phyloP scores from a whole-genome alignment of 2,888 invertebrate genomes.

The Ochropleura plecta region DNA sequence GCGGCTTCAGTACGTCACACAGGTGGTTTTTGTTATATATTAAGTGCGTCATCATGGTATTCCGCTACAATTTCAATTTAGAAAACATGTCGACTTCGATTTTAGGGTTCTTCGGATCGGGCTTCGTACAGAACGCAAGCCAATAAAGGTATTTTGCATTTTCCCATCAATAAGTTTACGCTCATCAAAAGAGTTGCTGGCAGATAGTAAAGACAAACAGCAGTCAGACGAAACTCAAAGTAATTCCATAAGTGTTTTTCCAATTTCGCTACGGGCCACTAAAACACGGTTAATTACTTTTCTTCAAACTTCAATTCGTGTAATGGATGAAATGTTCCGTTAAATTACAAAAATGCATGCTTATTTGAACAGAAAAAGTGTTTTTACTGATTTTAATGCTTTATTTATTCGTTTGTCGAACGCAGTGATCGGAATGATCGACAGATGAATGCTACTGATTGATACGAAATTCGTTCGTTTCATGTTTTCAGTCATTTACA shows the following conservation, averaged over 20 bases:
- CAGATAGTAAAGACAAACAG: constrained; percentile 2
- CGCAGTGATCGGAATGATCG: constrained; percentile 2
- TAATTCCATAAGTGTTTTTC: constrained; percentile 19
- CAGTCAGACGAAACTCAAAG: background rate
- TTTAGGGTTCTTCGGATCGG: background rate
- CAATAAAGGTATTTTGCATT: background rate
- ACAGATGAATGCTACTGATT: background rate
- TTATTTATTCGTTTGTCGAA: constrained; percentile 39
- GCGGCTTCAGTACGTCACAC: constrained; percentile 59
- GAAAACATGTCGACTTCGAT: constrained; percentile 6
- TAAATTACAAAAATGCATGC: constrained; percentile 52
- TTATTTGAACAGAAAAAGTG: constrained; percentile 20
- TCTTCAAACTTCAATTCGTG: constrained; percentile 37
- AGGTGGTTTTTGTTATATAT: constrained; percentile 62
- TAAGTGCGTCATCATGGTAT: constrained; percentile 38
- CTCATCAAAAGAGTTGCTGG: background rate
- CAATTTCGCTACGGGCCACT: constrained; percentile 26
- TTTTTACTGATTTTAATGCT: constrained; percentile 26
- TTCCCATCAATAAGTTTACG: background rate
- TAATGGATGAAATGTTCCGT: constrained; percentile 46
- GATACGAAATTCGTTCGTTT: constrained; percentile 5
- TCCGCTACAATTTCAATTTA: constrained; percentile 18
- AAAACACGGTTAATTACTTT: constrained; percentile 38
- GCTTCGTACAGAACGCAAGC: constrained; percentile 4
- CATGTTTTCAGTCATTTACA: background rate